Percentiles rank a stretch among this genome's conserved stretches.
phyloP scores from a whole-genome alignment of 2,888 invertebrate species.

The Campoplex capitator region DNA sequence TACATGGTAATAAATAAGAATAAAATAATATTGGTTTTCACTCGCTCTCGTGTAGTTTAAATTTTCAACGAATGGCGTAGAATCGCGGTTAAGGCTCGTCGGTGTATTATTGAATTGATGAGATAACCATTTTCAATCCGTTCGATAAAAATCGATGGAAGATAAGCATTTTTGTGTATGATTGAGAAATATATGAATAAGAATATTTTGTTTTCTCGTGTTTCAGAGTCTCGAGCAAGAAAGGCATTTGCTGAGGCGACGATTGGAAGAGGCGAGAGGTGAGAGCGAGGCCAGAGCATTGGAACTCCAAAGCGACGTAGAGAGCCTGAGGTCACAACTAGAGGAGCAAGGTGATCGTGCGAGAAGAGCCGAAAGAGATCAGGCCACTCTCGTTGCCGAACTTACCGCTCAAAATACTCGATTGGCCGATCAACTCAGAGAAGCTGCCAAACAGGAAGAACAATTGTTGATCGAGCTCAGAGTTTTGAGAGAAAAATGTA shows the following conservation, averaged over 20 bases:
- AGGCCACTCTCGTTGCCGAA: constrained; percentile 92
- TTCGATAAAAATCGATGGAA: not conserved
- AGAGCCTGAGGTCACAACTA: constrained; percentile 91
- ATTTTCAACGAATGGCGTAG: too few relatives aligned
- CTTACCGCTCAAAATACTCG: constrained; percentile 95
- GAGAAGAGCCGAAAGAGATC: constrained; percentile 91
- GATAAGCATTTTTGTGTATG: not conserved
- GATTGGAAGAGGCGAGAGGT: constrained; percentile 93
- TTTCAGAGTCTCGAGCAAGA: constrained; percentile 96
- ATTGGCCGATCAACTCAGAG: constrained; percentile 93
- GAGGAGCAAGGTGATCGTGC: constrained; percentile 85
- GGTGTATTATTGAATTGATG: too few relatives aligned
- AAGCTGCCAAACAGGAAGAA: constrained; percentile 92
- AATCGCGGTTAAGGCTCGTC: too few relatives aligned
- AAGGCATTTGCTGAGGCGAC: constrained; percentile 93
- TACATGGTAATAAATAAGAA: not conserved
- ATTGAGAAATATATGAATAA: not conserved
- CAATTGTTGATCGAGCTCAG: constrained; percentile 93
- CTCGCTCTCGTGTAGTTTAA: too few relatives aligned
- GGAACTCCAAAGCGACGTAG: constrained; percentile 95
- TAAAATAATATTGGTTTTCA: not conserved
- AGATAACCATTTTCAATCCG: not conserved
- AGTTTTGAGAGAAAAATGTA: constrained; percentile 93
- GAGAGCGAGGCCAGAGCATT: constrained; percentile 95
- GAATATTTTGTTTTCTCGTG: constrained; percentile 37